These are phyloP conservation scores for Diarsia brunnea DNA, from an alignment of 2,888 invertebrate species.

Conservation along the genomic window DNA sequence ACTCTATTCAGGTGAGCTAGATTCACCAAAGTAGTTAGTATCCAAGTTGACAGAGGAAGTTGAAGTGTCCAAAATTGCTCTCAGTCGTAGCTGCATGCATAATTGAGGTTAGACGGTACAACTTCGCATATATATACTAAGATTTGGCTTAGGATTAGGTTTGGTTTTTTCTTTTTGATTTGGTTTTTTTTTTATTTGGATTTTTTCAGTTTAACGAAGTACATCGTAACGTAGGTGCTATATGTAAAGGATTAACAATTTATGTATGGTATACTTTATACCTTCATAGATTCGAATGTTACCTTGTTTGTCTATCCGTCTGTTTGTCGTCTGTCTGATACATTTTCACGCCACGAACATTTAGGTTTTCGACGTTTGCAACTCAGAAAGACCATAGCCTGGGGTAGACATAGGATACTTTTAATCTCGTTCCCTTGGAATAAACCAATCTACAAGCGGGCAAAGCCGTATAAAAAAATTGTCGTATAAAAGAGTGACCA, in stretches of 20 bases:
- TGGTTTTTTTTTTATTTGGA: no score
- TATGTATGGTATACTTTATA: no score
- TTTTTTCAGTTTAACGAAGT: no score
- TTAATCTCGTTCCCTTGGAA: background rate
- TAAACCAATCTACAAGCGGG: background rate
- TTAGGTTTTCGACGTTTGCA: no score
- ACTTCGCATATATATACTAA: background rate
- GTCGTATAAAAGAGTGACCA: background rate
- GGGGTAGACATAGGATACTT: no score
- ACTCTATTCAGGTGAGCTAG: background rate
- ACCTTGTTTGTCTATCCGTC: no score
- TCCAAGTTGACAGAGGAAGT: constrained; percentile 5
- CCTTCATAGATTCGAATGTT: no score
- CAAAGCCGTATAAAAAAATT: background rate
- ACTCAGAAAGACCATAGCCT: background rate
- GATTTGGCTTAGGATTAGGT: no score
- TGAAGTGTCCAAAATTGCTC: constrained; percentile 15
- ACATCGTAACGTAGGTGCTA: background rate
- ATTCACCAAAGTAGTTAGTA: constrained; percentile 17
- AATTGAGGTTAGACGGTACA: background rate
- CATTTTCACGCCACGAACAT: no score
- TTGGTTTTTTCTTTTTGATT: no score
- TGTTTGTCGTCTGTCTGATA: no score
- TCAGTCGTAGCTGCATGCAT: constrained; percentile 11
- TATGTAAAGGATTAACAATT: no score